Percentiles rank a stretch among this genome's conserved stretches.
Conservation (phyloP, 2,113 vertebrate genomes). For the Otocyon megalotis region DNA sequence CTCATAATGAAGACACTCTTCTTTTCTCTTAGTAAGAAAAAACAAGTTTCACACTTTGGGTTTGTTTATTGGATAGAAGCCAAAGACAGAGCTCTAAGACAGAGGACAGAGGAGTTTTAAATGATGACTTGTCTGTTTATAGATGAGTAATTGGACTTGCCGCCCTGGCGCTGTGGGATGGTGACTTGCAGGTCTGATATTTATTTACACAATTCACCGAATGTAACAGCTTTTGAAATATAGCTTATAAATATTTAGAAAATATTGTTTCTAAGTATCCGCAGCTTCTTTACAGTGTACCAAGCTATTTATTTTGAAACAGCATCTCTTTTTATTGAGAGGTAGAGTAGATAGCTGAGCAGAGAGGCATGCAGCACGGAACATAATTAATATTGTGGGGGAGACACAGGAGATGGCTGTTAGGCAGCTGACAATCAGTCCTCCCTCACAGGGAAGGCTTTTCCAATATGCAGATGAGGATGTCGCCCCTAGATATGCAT, state of each 20-base stretch:
- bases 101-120: slow-evolving; percentile 38
- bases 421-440: slow-evolving; percentile 70
- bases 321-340: slow-evolving; percentile 70
- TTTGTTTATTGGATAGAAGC: slow-evolving; percentile 82
- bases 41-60: slow-evolving; percentile 57
- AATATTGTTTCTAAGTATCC: slow-evolving; percentile 71
- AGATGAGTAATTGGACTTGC: slow-evolving; percentile 80
- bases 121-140: slow-evolving; percentile 82
- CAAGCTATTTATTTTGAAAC: slow-evolving; percentile 67
- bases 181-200: slow-evolving; percentile 78
- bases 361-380: neutral
- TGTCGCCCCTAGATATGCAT: slow-evolving; percentile 39
- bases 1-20: neutral
- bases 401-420: slow-evolving; percentile 68
- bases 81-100: slow-evolving; percentile 68
- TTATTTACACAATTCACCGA: slow-evolving; percentile 84
- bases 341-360: slow-evolving; percentile 76
- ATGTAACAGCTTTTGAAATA: slow-evolving; percentile 81
- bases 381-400: slow-evolving; percentile 82
- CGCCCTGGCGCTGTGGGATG: slow-evolving; percentile 63
- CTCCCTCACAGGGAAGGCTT: slow-evolving; percentile 54
- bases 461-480: slow-evolving; percentile 66
- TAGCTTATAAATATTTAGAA: slow-evolving; percentile 84
- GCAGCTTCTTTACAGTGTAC: slow-evolving; percentile 47
- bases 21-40: slow-evolving; percentile 54